Conservation (phyloP, 2,888 invertebrate genomes). For the Lampropteryx suffumata region DNA sequence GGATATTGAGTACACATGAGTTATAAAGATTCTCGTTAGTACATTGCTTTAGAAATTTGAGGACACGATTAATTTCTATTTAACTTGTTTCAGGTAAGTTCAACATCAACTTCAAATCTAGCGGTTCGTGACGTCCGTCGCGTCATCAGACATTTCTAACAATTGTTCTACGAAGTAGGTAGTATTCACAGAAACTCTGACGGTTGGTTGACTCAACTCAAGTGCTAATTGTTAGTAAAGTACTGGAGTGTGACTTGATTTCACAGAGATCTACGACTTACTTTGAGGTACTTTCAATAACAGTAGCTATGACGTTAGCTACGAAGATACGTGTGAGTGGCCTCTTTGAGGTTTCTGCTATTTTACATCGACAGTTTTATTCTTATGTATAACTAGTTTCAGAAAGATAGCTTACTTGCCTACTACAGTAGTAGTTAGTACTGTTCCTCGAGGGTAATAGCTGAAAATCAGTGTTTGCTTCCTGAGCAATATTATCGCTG, state of each 20-base stretch:
- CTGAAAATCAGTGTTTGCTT: too few relatives aligned
- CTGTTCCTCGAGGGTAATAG: too few relatives aligned
- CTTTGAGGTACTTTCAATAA: not conserved
- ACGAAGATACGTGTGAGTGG: too few relatives aligned
- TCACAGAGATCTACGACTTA: conserved; percentile 3
- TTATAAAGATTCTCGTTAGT: not conserved
- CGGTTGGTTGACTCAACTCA: conserved; percentile 9
- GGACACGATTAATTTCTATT: conserved; percentile 13
- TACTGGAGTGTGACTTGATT: conserved; percentile 4
- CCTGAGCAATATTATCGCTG: too few relatives aligned
- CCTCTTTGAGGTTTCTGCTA: too few relatives aligned
- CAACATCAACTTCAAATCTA: conserved; percentile 5
- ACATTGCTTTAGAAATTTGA: conserved; percentile 1
- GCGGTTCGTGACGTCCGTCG: conserved; percentile 10
- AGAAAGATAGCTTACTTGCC: too few relatives aligned
- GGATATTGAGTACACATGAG: too few relatives aligned
- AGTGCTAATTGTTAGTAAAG: conserved; percentile 20
- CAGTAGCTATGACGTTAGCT: too few relatives aligned
- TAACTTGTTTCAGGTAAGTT: conserved; percentile 26
- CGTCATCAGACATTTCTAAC: too few relatives aligned
- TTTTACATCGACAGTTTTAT: too few relatives aligned
- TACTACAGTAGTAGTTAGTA: too few relatives aligned
- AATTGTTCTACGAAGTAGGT: conserved; percentile 6
- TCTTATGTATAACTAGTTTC: too few relatives aligned
- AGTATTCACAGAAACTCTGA: conserved; percentile 10